Evolutionary conservation across 2,888 invertebrate species (phyloP), one percentile per base, ranked within the genome.

Genomic region (Steromphala cineraria): DNA sequence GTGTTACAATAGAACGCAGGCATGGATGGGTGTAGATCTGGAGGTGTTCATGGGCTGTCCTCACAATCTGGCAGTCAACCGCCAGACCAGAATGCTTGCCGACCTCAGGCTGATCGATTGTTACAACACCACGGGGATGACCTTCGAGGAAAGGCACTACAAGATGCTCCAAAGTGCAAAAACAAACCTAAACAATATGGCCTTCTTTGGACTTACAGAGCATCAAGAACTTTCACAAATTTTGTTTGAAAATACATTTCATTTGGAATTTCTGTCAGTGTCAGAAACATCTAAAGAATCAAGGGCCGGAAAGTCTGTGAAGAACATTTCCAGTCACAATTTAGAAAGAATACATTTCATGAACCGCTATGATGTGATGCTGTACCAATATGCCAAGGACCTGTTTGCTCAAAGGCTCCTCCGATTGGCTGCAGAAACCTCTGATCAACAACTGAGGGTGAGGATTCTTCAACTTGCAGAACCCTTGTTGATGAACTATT

Each of bases 21-120:
- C 7, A 5, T 94, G 94, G 94, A 87, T 96, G 80, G 97, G 97
- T 82, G 99, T 99, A 3, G 95, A 96, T 15, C 94, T 99, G 67
- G 96, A 97, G 83, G 96, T 98, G 94, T 99, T 99, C 94, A 96
- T 98, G 90, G 95, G 95, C 46, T 99, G 99, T 93, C 96, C 96
- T 5, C 96, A 96, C 93, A 99, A 99, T 95, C 95, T 99, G 92
- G 99, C 99, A 19, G 96, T 96, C 91, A 99, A 99, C 94, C 91
- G 99, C 83, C 99, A 99, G 94, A 99, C 99, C 2, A 95, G 99
- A 87, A 99, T 99, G 99, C 94, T 99, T 90, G 97, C 99, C 19
- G 98, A 99, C 94, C 95, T 99, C 86, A 97, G 97, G 81, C 95
- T 98, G 76, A 96, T 99, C 52, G 98, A 98, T 81, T 99, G 99